phyloP scores from a whole-genome alignment of 2,888 invertebrate genomes.

The Caradrina clavipalpis region DNA sequence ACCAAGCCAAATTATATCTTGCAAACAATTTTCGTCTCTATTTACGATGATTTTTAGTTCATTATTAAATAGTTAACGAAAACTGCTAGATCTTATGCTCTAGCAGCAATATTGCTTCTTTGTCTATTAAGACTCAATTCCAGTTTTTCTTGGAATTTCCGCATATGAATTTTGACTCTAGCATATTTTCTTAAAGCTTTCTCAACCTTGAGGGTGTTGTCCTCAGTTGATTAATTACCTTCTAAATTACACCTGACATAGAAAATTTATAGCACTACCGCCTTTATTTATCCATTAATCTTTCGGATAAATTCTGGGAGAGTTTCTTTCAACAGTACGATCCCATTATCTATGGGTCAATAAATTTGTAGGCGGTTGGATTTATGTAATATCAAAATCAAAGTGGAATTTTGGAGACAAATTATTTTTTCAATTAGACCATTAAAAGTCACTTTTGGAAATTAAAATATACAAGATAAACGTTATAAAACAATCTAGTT shows the following conservation, averaged over 20 bases:
- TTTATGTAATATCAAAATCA: constrained; percentile 37
- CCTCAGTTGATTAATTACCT: constrained; percentile 43
- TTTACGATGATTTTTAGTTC: no score
- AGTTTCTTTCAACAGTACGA: constrained; percentile 24
- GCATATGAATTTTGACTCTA: neutral
- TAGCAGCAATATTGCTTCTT: no score
- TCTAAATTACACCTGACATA: constrained; percentile 29
- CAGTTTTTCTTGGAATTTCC: neutral
- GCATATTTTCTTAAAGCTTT: constrained; percentile 22
- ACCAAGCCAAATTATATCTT: no score
- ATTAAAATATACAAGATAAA: no score
- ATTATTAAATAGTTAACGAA: no score
- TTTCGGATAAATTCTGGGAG: constrained; percentile 33
- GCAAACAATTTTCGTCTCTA: no score
- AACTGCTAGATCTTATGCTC: no score
- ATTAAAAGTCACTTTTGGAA: no score
- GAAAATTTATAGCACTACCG: constrained; percentile 22
- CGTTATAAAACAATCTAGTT: no score
- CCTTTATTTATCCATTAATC: constrained; percentile 43
- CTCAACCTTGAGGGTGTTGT: neutral
- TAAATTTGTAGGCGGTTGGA: constrained; percentile 49
- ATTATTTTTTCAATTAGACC: no score
- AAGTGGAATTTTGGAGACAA: no score
- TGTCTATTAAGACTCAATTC: neutral
- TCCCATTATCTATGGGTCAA: constrained; percentile 26